phyloP scores from a whole-genome alignment of 2,113 vertebrate species.

The Atherinomorus stipes region DNA sequence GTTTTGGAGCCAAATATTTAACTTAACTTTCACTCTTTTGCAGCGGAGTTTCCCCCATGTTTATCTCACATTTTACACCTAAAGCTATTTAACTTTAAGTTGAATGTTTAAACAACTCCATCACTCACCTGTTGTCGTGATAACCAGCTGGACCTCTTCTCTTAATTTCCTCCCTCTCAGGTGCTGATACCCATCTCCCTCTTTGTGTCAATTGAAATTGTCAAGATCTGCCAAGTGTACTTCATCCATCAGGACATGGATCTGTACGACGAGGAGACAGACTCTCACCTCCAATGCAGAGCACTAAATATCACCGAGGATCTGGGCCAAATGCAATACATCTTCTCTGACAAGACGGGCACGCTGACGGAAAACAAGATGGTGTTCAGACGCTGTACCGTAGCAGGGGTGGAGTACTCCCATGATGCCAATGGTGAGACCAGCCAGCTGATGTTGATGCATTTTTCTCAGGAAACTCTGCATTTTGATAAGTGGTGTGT shows the following conservation, averaged over 20 bases:
- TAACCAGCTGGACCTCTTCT: not conserved
- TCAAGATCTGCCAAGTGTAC: slow-evolving; percentile 97
- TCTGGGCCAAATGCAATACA: slow-evolving; percentile 96
- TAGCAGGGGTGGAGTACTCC: slow-evolving; percentile 95
- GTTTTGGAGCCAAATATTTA: too few relatives aligned
- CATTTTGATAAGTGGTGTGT: not conserved
- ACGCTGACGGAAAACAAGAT: slow-evolving; percentile 99
- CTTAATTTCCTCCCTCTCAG: slow-evolving; percentile 72
- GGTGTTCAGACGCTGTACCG: slow-evolving; percentile 96
- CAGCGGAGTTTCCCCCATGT: not conserved
- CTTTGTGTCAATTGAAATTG: slow-evolving; percentile 98
- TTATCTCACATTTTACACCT: not conserved
- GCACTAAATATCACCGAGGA: slow-evolving; percentile 98
- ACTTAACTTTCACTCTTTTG: not conserved
- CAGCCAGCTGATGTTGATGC: not conserved
- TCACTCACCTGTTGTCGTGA: not conserved
- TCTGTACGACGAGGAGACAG: slow-evolving; percentile 96
- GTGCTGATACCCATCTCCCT: slow-evolving; percentile 97
- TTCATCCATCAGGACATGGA: slow-evolving; percentile 97
- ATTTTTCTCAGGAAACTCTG: not conserved
- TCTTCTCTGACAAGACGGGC: slow-evolving; percentile 99
- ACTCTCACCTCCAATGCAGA: slow-evolving; percentile 93
- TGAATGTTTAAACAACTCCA: not conserved
- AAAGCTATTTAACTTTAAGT: not conserved
- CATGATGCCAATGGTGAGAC: slow-evolving; percentile 96